Percentiles rank a stretch among this genome's conserved stretches.
These are phyloP conservation scores for Lepetodrilus schrolli DNA, from an alignment of 2,888 invertebrate species.

Conservation along the genomic window DNA sequence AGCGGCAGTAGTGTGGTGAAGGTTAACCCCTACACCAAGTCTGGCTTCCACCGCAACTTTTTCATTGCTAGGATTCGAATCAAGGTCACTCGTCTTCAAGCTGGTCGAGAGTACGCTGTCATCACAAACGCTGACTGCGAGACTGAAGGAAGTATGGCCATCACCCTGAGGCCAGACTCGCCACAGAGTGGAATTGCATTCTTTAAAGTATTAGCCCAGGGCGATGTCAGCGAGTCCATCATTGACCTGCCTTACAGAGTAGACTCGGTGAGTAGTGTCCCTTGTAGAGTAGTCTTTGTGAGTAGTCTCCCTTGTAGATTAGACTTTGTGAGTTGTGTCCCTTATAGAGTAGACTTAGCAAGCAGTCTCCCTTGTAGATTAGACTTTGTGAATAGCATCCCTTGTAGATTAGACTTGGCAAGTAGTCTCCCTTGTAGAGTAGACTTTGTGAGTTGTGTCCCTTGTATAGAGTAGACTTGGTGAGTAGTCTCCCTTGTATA, in stretches of 20 bases:
- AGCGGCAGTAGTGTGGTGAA: conserved; percentile 34
- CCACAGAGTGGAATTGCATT: conserved; percentile 10
- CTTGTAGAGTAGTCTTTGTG: not conserved
- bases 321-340: not conserved
- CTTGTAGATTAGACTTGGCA: not conserved
- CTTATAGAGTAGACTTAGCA: not conserved
- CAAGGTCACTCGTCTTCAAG: not conserved
- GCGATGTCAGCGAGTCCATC: not conserved
- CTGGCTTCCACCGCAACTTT: conserved; percentile 40
- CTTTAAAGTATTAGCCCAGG: conserved; percentile 35
- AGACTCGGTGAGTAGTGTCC: not conserved
- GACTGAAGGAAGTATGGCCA: conserved; percentile 34
- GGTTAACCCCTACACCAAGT: conserved; percentile 36
- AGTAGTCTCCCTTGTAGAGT: not conserved
- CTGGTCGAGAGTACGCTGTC: conserved; percentile 30
- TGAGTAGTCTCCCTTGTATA: not conserved
- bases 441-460: not conserved
- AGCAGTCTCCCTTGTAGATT: not conserved
- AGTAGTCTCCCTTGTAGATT: not conserved
- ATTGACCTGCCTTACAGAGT: not conserved
- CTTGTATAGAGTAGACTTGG: not conserved
- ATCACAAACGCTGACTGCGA: conserved; percentile 44
- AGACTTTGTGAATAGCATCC: not conserved
- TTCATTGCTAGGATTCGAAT: conserved; percentile 36
- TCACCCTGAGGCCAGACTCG: conserved; percentile 31